Evolutionary conservation across 1,140 invertebrate species (phyloP).

Genomic region (Centruroides sculpturatus): DNA sequence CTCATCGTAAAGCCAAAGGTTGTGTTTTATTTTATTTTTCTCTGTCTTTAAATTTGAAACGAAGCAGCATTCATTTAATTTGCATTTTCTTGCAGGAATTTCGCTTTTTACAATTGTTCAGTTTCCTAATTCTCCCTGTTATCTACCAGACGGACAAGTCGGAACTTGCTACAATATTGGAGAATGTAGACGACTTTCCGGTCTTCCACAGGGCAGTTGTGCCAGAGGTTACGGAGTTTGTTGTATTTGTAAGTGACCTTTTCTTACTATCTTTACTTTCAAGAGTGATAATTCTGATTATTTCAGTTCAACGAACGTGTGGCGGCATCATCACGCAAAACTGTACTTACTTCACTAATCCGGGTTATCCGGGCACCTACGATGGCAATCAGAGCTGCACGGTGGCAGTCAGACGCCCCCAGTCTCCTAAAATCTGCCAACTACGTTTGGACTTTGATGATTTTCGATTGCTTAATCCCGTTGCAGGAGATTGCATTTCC

Average conservation of each 20-base stretch:
- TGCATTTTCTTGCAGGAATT: conserved; percentile 2
- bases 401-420: conserved; percentile 47
- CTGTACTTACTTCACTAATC: conserved; percentile 67
- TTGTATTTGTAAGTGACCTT: conserved; percentile 31
- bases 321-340: conserved; percentile 58
- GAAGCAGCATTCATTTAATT: no score
- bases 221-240: conserved; percentile 66
- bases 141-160: conserved; percentile 12
- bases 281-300: not conserved
- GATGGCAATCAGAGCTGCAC: conserved; percentile 48
- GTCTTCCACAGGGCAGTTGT: conserved; percentile 45
- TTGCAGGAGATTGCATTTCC: conserved; percentile 49
- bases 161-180: conserved; percentile 36
- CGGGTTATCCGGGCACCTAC: conserved; percentile 53
- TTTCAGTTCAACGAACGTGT: conserved; percentile 37
- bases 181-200: conserved; percentile 45
- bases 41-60: no score
- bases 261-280: not conserved
- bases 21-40: no score
- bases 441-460: conserved; percentile 60
- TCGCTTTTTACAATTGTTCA: conserved; percentile 17
- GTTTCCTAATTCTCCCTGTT: conserved; percentile 20
- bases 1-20: no score
- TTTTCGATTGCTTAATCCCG: conserved; percentile 51
- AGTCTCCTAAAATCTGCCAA: conserved; percentile 46